phyloP scores from a whole-genome alignment of 2,113 vertebrate genomes.

The Clarias gariepinus region DNA sequence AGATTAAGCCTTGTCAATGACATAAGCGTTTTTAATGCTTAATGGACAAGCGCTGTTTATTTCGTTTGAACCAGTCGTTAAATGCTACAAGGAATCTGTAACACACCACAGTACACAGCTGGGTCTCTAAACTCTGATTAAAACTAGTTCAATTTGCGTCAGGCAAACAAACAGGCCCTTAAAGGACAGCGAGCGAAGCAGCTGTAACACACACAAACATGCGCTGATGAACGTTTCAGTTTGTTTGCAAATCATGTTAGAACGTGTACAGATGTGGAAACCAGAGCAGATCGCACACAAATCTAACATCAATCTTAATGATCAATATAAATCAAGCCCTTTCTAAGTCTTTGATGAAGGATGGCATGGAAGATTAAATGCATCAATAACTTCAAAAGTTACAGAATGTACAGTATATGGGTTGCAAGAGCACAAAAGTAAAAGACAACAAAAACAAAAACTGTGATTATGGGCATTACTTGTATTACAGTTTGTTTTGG shows the following conservation, averaged over 20 bases:
- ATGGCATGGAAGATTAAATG: neutral
- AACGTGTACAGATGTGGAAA: conserved; percentile 13
- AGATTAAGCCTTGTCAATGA: neutral
- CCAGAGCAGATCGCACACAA: neutral
- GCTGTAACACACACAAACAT: neutral
- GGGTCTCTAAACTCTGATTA: too few species aligned
- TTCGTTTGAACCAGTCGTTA: neutral
- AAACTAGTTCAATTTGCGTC: neutral
- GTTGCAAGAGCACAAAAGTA: neutral
- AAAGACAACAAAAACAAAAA: neutral
- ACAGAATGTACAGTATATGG: neutral
- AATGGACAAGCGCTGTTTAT: neutral
- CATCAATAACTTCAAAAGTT: too few species aligned
- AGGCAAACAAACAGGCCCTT: neutral
- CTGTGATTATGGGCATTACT: neutral
- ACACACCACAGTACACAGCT: neutral
- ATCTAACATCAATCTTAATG: conserved; percentile 43
- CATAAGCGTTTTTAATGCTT: neutral
- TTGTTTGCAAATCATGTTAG: conserved; percentile 35
- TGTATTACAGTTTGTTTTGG: neutral
- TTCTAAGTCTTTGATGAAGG: conserved; percentile 10
- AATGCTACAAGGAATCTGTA: neutral
- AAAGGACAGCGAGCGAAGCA: neutral
- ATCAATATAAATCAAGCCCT: conserved; percentile 30
- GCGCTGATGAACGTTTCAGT: neutral